Conservation (phyloP, 2,888 invertebrate genomes). For the Chromoteleia sp. region DNA sequence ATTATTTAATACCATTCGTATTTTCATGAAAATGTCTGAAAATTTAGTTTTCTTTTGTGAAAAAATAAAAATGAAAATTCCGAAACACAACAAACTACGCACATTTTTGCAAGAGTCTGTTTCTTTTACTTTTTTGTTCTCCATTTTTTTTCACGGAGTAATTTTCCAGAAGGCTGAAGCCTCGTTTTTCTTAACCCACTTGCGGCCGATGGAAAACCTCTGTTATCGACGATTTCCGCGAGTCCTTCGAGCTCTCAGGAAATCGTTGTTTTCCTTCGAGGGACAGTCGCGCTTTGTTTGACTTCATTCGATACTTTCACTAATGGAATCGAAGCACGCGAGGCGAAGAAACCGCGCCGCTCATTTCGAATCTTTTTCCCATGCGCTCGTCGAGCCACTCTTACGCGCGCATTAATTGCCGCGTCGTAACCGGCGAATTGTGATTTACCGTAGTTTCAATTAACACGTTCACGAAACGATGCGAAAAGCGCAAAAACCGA, state of each 20-base stretch:
- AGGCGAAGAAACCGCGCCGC: slow-evolving; percentile 22
- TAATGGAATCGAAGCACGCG: slow-evolving; percentile 58
- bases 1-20: no score
- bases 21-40: no score
- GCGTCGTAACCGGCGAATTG: slow-evolving; percentile 10
- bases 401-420: slow-evolving; percentile 10
- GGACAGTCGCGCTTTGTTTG: slow-evolving; percentile 45
- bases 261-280: slow-evolving; percentile 50
- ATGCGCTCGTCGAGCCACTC: slow-evolving; percentile 22
- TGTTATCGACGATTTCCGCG: slow-evolving; percentile 35
- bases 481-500: slow-evolving; percentile 16
- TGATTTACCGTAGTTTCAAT: slow-evolving; percentile 35
- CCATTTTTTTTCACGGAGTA: slow-evolving; percentile 9
- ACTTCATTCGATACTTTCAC: slow-evolving; percentile 59
- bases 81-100: not conserved
- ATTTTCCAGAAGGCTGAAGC: slow-evolving; percentile 45
- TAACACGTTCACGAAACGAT: slow-evolving; percentile 11
- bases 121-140: not conserved
- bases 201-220: slow-evolving; percentile 9
- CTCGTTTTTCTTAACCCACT: slow-evolving; percentile 45
- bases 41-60: no score
- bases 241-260: slow-evolving; percentile 53
- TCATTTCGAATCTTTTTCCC: slow-evolving; percentile 38
- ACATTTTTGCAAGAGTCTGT: no score
- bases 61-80: no score